phyloP scores from a whole-genome alignment of 64 coral and sea anemone genomes.

The Orbicella faveolata region DNA sequence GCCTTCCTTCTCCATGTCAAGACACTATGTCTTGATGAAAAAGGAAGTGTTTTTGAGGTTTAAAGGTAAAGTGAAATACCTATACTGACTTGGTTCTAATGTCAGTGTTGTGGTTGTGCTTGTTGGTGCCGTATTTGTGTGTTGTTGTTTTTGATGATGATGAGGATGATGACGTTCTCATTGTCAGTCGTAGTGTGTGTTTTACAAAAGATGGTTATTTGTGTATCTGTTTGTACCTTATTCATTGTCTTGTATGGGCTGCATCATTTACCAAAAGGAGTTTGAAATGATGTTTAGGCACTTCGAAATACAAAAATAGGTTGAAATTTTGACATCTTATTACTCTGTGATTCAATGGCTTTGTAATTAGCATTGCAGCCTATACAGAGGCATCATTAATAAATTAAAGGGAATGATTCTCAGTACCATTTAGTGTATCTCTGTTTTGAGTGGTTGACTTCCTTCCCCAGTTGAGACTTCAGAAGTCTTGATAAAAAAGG shows the following conservation, averaged over 20 bases:
- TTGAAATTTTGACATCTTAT: too few relatives aligned
- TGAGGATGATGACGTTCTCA: not conserved
- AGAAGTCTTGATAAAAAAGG: conserved; percentile 96
- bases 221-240: not conserved
- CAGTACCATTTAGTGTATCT: not conserved
- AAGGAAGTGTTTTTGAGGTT: conserved; percentile 50
- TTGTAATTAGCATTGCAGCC: not conserved
- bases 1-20: conserved; percentile 52
- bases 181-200: not conserved
- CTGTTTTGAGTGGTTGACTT: conserved; percentile 76
- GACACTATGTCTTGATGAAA: conserved; percentile 39
- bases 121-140: not conserved
- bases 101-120: conserved; percentile 16
- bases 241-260: not conserved
- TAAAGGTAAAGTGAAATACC: conserved; percentile 32
- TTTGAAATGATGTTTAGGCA: not conserved
- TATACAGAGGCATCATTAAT: not conserved
- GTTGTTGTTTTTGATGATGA: not conserved
- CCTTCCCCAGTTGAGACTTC: conserved; percentile 95
- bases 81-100: not conserved
- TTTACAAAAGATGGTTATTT: not conserved
- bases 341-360: too few relatives aligned
- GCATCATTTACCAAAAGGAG: not conserved
- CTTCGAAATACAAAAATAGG: not conserved
- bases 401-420: not conserved